phyloP scores from a whole-genome alignment of 2,797 vertebrate genomes.

The Cuculus canorus region DNA sequence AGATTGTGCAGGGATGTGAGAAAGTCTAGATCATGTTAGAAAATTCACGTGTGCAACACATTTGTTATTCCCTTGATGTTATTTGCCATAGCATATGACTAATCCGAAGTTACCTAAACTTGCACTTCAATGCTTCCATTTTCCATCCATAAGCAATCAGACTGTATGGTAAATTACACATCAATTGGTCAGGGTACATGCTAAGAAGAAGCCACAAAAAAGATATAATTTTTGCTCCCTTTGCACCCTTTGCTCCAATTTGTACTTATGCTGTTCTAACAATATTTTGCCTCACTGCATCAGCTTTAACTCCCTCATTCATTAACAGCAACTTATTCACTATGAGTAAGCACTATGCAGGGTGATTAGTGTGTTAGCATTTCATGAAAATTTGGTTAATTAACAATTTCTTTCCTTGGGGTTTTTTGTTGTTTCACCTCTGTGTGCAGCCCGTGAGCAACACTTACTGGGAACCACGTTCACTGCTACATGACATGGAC shows the following conservation, averaged over 20 bases:
- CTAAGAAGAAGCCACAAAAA: neutral
- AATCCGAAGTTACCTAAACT: neutral
- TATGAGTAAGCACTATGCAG: neutral
- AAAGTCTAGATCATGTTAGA: neutral
- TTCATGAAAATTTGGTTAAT: neutral
- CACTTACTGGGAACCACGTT: neutral
- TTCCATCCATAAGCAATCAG: neutral
- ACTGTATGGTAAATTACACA: neutral
- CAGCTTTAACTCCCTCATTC: neutral
- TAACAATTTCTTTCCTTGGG: neutral
- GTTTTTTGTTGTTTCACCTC: neutral
- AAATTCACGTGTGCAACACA: neutral
- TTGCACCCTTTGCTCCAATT: neutral
- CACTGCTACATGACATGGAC: fast-evolving
- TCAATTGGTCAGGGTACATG: neutral
- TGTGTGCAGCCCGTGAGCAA: neutral
- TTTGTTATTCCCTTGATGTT: neutral
- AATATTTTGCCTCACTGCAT: neutral
- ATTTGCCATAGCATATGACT: neutral
- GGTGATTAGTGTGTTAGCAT: neutral
- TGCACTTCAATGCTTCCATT: neutral
- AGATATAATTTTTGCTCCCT: no score
- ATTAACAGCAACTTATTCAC: neutral
- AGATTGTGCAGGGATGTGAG: neutral
- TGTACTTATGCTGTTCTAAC: neutral